Percentiles rank a stretch among this genome's conserved stretches.
Evolutionary conservation across 2,797 vertebrate genomes (phyloP).

Genomic region (Cynopterus sphinx): DNA sequence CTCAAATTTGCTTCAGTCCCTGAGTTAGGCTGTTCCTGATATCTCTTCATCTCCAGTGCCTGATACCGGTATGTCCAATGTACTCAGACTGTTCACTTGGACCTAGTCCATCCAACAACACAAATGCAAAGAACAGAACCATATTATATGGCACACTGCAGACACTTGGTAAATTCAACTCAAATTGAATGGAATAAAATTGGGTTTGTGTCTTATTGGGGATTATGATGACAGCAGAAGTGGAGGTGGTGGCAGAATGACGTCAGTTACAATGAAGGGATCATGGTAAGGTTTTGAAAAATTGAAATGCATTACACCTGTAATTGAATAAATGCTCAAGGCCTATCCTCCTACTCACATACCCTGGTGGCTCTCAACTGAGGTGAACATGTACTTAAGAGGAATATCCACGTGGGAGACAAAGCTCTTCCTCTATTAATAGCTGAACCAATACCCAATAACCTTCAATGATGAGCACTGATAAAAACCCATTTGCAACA

Average conservation of each 20-base stretch:
- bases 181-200: background rate
- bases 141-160: background rate
- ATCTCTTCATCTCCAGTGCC: background rate
- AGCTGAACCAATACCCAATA: background rate
- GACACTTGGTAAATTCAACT: background rate
- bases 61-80: background rate
- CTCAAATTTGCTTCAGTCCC: background rate
- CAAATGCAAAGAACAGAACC: background rate
- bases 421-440: background rate
- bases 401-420: background rate
- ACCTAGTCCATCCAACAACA: fast-evolving
- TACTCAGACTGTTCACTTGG: background rate
- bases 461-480: background rate
- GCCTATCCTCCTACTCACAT: background rate
- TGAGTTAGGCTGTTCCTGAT: background rate
- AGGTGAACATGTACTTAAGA: background rate
- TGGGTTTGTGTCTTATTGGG: background rate
- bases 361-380: background rate
- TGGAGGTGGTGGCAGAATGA: background rate
- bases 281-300: background rate
- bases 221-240: background rate
- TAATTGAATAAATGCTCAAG: background rate
- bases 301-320: background rate
- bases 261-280: background rate
- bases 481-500: background rate